Evolutionary conservation across 2,888 invertebrate species (phyloP).

Genomic region (Drosophila merina): DNA sequence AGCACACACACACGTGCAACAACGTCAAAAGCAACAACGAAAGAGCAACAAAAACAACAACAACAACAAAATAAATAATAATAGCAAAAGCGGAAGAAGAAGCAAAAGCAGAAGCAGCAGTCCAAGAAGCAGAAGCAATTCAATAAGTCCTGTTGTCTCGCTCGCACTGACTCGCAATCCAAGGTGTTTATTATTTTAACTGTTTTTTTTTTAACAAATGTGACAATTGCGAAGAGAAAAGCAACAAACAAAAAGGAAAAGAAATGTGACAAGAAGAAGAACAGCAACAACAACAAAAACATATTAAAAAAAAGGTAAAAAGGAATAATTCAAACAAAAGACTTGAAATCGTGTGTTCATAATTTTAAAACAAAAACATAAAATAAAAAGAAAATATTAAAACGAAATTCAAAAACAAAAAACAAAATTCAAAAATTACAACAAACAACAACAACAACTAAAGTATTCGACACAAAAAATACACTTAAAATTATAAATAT

Average conservation of each 20-base stretch:
- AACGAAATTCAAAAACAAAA: constrained; percentile 20
- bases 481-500: constrained; percentile 13
- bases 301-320: background rate
- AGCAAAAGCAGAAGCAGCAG: too few relatives aligned
- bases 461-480: constrained; percentile 31
- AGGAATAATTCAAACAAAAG: constrained; percentile 67
- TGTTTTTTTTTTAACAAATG: constrained; percentile 3
- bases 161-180: too few relatives aligned
- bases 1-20: constrained; percentile 20
- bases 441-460: constrained; percentile 19
- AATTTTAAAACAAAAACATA: constrained; percentile 63
- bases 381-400: constrained; percentile 30
- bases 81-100: too few relatives aligned
- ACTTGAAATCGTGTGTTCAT: constrained; percentile 72
- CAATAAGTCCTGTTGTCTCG: too few relatives aligned
- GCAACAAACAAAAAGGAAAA: constrained; percentile 3
- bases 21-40: constrained; percentile 12
- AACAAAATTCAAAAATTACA: constrained; percentile 9
- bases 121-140: too few relatives aligned
- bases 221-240: constrained; percentile 7
- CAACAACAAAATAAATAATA: background rate
- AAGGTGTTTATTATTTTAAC: background rate
- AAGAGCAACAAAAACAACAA: constrained; percentile 16
- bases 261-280: too few relatives aligned
- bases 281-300: constrained; percentile 1